Evolutionary conservation across 2,888 invertebrate species (phyloP).

Genomic region (Ligdia adustata): DNA sequence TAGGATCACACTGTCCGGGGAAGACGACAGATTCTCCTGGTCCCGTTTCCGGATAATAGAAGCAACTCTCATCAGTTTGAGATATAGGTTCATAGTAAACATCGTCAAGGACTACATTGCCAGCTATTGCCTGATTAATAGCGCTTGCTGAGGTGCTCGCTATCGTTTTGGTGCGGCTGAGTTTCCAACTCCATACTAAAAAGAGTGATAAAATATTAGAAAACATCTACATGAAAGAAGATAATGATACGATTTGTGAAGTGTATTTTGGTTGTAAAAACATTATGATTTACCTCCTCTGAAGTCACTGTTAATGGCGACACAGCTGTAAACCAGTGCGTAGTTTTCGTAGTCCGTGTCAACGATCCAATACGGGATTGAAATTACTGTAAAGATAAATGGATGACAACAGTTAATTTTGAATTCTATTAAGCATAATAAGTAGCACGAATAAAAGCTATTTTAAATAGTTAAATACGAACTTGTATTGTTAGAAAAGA

Average conservation of each 20-base stretch:
- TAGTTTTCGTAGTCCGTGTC: conserved; percentile 84
- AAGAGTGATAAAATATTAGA: no score
- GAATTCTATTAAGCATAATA: no score
- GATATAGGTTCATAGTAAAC: conserved; percentile 49
- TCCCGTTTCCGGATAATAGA: conserved; percentile 55
- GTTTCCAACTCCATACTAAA: conserved; percentile 63
- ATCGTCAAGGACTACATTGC: conserved; percentile 51
- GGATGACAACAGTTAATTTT: background rate
- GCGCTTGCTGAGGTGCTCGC: conserved; percentile 34
- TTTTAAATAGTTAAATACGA: conserved; percentile 28
- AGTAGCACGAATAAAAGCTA: no score
- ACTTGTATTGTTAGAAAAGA: conserved; percentile 35
- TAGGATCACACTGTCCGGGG: conserved; percentile 58
- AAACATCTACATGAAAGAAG: no score
- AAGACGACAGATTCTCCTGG: conserved; percentile 49
- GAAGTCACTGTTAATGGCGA: conserved; percentile 50
- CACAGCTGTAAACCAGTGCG: conserved; percentile 85
- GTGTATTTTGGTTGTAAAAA: no score
- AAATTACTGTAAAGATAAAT: conserved; percentile 38
- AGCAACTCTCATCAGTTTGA: conserved; percentile 56
- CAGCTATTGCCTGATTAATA: conserved; percentile 47
- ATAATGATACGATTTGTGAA: no score
- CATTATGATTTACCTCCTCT: conserved; percentile 40
- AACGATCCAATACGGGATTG: conserved; percentile 79
- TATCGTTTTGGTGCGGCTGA: conserved; percentile 54